A percentile compares a stretch with the other conserved stretches of the same genome.
Evolutionary conservation across 2,797 vertebrate species (phyloP).

Genomic region (Brotula barbata): DNA sequence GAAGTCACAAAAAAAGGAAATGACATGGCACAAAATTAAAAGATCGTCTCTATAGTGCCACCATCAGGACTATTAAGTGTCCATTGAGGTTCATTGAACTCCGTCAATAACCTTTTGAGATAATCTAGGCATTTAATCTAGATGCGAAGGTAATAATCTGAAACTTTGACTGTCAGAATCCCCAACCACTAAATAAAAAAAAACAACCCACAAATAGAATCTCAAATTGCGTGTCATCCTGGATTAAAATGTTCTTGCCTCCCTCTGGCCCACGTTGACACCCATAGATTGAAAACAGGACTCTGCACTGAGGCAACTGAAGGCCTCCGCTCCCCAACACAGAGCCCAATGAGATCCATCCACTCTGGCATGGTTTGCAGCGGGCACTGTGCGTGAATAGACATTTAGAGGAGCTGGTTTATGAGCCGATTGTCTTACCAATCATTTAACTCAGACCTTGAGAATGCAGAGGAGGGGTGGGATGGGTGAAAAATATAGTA

Average conservation of each 20-base stretch:
- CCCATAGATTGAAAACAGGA: conserved; percentile 40
- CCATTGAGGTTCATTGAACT: too few species aligned
- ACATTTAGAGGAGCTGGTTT: conserved; percentile 65
- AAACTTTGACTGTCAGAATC: too few species aligned
- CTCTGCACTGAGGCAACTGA: conserved; percentile 44
- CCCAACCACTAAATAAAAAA: too few species aligned
- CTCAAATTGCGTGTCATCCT: not conserved
- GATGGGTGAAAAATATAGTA: conserved; percentile 65
- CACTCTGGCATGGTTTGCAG: conserved; percentile 48
- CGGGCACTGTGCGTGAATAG: conserved; percentile 48
- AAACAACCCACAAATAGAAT: conserved; percentile 7
- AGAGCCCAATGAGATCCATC: conserved; percentile 55
- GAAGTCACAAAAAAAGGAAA: too few species aligned
- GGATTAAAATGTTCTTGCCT: conserved; percentile 56
- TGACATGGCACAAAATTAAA: too few species aligned
- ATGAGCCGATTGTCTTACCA: conserved; percentile 72
- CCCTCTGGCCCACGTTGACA: conserved; percentile 35
- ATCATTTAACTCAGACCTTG: conserved; percentile 70
- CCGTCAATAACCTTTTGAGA: too few species aligned
- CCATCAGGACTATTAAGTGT: too few species aligned
- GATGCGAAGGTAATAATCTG: too few species aligned
- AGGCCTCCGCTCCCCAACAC: conserved; percentile 45
- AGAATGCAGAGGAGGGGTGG: conserved; percentile 51
- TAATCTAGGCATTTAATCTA: too few species aligned
- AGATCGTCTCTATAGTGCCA: too few species aligned